Base-by-base conservation (phyloP, 2,797 vertebrate species). In the Premnoplex brunnescens region DNA sequence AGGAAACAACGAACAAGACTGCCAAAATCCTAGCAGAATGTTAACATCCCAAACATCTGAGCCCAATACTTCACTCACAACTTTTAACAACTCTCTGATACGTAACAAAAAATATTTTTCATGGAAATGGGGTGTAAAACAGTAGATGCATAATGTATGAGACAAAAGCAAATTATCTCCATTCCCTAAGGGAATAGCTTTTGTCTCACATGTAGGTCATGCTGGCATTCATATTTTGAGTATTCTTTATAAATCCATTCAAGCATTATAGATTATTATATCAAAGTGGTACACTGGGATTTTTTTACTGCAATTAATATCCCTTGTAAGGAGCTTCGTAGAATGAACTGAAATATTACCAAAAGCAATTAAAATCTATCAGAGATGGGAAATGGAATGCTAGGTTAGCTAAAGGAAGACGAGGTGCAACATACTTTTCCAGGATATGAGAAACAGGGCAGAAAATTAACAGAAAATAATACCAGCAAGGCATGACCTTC, bases 171-270 rank as follows among this genome's bases (percentile, higher is more conserved):
- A 96, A 97, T 95, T 95, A 96, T 95, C 90, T 95, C 76, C 71
- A 39, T 82, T 97, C 89, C 94, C 95, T 93, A 72, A 96, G 89
- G 95, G 91, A 94, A 94, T 51, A 90, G 85, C 72, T 97, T 96
- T 97, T 95, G 91, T 94, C 88, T 95, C 93, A 93, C 73, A 97
- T 95, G 81, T 95, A 96, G 91, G 94, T 96, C 96, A 95, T 86
- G 93, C 63, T 18, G 4, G 89, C 83, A 96, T 84, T 94, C 79
- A 23, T 88, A 95, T 84, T 93, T 96, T 93, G 64, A 74, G 59
- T 86, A 89, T 91, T 85, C 75, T 95, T 95, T 93, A 85, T 88
- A 91, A 93, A 89, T 28, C 43, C 66, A 87, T 93, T 95, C 89
- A 92, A 91, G 83, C 83, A 85, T 89, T 96, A 91, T 91, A 93